These are phyloP conservation scores for Nephrotoma appendiculata DNA, from an alignment of 2,888 invertebrate species.

Conservation along the genomic window DNA sequence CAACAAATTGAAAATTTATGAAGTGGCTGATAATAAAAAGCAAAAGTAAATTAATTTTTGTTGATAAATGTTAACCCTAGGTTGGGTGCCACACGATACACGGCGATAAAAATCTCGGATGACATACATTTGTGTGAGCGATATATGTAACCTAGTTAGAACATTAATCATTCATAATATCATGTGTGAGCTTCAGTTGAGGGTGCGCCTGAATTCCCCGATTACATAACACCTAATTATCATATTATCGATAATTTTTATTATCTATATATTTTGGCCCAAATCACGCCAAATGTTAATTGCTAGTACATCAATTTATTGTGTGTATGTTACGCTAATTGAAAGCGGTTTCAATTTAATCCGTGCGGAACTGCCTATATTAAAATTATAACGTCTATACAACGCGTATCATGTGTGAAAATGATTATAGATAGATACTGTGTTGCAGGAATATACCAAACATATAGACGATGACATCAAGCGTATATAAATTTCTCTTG, in stretches of 20 bases:
- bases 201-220: not conserved
- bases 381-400: no score
- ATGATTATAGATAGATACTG: no score
- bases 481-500: not conserved
- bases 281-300: not conserved
- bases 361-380: no score
- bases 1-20: not conserved
- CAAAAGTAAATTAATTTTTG: not conserved
- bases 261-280: not conserved
- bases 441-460: no score
- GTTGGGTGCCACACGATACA: not conserved
- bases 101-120: not conserved
- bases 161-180: not conserved
- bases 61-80: not conserved
- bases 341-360: no score
- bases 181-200: not conserved
- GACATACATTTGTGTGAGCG: not conserved
- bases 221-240: not conserved
- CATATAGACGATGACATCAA: not conserved
- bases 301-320: no score
- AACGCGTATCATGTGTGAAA: no score
- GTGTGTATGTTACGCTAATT: no score
- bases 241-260: not conserved
- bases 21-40: not conserved
- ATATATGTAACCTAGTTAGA: not conserved